These are phyloP conservation scores for chimpanzee (Pan troglodytes) DNA, from an alignment of 2,113 vertebrate species.

Conservation along the genomic window NHGRI_mPanTro3-v2.1_pri NC_086015.1:91472001-91472500, in stretches of 20 bases:
- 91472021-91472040: background rate
- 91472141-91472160: constrained; percentile 16
- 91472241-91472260: background rate
- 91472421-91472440: background rate
- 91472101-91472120: background rate
- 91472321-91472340: background rate
- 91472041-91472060: background rate
- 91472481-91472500: background rate
- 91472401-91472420: background rate
- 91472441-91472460: background rate
- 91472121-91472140: background rate
- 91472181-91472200: background rate
- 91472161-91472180: background rate
- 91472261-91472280: no score
- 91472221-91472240: background rate
- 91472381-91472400: background rate
- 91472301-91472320: background rate
- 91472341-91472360: background rate
- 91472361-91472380: background rate
- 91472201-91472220: constrained; percentile 7
- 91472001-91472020: background rate
- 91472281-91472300: no score
- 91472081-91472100: background rate
- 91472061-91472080: background rate
- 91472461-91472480: background rate